These are phyloP conservation scores for Cavia porcellus DNA, from an alignment of 2,113 vertebrate genomes.

Conservation along the genomic window DNA sequence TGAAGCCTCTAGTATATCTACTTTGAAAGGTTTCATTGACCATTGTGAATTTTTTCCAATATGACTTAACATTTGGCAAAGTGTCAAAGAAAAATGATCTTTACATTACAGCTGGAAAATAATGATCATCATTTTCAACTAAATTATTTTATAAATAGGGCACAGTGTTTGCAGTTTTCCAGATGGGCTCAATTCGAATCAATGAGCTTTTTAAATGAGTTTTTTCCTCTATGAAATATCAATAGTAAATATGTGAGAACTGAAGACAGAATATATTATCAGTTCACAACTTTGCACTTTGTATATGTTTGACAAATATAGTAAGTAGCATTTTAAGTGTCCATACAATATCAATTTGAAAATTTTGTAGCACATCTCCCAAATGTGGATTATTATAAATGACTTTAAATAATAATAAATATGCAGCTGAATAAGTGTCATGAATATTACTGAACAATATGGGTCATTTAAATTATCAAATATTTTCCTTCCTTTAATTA, in stretches of 20 bases:
- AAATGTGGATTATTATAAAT: conserved; percentile 1
- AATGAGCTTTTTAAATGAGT: conserved; percentile 44
- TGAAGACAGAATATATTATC: conserved; percentile 2
- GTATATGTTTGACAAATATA: neutral
- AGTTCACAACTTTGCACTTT: conserved; percentile 19
- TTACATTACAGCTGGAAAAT: neutral
- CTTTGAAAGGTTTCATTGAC: conserved; percentile 50
- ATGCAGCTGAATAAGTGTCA: neutral
- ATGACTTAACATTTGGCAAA: conserved; percentile 53
- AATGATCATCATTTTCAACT: neutral
- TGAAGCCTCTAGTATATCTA: neutral
- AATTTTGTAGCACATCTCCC: neutral
- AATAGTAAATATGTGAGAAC: conserved; percentile 15
- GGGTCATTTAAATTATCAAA: neutral
- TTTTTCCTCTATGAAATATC: conserved; percentile 7
- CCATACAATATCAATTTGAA: neutral
- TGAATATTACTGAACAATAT: conserved; percentile 9
- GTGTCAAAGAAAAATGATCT: conserved; percentile 30
- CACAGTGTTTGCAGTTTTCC: neutral
- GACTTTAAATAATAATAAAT: conserved; percentile 32
- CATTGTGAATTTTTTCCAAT: conserved; percentile 26
- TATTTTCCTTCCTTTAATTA: neutral
- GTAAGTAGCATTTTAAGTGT: neutral
- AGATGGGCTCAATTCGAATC: conserved; percentile 31
- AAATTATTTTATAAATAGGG: conserved; percentile 45